Conservation (phyloP, 2,888 invertebrate genomes). For the Limenitis arthemis region DNA sequence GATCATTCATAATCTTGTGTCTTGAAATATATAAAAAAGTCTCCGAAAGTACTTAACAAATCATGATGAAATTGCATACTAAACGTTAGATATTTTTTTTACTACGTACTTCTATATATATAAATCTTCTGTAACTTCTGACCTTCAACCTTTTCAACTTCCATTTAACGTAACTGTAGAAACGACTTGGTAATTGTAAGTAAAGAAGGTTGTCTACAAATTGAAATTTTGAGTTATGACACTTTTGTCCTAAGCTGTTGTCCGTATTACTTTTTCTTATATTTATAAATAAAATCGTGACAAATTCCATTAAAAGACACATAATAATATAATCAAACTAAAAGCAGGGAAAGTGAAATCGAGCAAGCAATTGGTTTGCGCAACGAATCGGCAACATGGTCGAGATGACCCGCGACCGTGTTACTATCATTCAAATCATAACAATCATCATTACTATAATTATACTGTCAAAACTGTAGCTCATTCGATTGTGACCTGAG, state of each 20-base stretch:
- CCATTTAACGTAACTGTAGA: too few species aligned
- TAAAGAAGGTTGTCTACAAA: too few species aligned
- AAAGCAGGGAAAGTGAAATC: constrained; percentile 46
- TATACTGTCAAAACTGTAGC: constrained; percentile 44
- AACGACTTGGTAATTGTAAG: too few species aligned
- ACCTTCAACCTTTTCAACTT: too few species aligned
- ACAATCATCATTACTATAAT: constrained; percentile 65
- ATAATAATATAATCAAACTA: constrained; percentile 6
- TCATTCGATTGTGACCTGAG: constrained; percentile 18
- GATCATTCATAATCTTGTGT: neutral
- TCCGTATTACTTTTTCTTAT: neutral
- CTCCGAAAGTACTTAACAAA: too few species aligned
- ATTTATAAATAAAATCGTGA: constrained; percentile 30
- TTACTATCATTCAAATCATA: constrained; percentile 61
- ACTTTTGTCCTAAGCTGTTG: too few species aligned
- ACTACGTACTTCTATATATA: too few species aligned
- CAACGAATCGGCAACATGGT: constrained; percentile 43
- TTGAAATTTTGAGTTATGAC: too few species aligned
- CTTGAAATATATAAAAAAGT: too few species aligned
- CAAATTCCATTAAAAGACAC: constrained; percentile 34
- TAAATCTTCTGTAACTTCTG: too few species aligned
- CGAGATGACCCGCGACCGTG: constrained; percentile 57
- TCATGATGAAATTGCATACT: too few species aligned
- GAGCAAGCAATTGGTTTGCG: constrained; percentile 42
- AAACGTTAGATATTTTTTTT: too few species aligned